Base-by-base conservation (phyloP, 2,888 invertebrate genomes). In the Agrotis exclamationis region DNA sequence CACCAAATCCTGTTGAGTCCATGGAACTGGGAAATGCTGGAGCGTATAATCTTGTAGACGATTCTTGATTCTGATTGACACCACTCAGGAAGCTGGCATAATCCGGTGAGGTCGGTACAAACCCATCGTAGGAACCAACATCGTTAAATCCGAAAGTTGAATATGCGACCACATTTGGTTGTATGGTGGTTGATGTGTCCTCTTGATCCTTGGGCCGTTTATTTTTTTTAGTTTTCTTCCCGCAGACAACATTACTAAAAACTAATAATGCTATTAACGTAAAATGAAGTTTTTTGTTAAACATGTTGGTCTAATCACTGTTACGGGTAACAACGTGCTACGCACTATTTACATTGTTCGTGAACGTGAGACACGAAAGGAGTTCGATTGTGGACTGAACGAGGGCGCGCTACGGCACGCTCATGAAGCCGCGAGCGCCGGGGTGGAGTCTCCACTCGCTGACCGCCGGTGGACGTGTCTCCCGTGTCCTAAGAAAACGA, bases 71-170 rank as follows among this genome's bases (percentile, higher is more conserved):
- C 73, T 91, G 91, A 78, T 91, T 92, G 22, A 76, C 87, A 54
- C 86, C 88, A 63, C 86, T 93, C 51, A 93, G 80, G 60, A 91
- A 93, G 65, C 87, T 93, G 1, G 93, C 87, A 77, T 93, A 95
- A 76, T 96, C 96, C 45, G 95, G 94, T 1, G 95, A 95, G 69
- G 92, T 95, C 3, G 95, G 96, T 13, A 95, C 89, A 70, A 95
- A 95, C 3, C 95, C 95, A 78, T 95, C 93, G 80, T 94, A 93
- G 39, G 91, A 87, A 72, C 93, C 93, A 51, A 95, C 95, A 85
- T 96, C 95, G 59, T 95, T 95, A 80, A 95, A 95, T 63, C 96
- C 96, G 65, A 95, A 96, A 54, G 94, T 94, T 2, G 96, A 95
- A 83, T 96, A 96, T 2, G 96, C 93, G 14, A 96, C 92, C 11